Base-by-base conservation (phyloP, 1,140 invertebrate species). In the Platyscapa corneri region DNA sequence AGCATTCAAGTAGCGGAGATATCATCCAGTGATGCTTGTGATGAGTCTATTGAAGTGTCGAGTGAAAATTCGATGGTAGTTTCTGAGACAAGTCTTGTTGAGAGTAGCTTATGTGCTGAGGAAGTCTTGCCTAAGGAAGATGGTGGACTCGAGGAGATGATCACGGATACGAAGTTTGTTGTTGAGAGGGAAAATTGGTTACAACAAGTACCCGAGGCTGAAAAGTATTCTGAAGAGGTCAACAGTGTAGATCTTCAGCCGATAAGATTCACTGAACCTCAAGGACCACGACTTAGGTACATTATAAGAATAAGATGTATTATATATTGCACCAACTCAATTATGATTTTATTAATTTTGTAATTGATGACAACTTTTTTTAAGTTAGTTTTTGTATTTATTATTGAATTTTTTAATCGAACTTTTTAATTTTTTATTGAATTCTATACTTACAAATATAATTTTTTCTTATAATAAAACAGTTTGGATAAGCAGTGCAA, bases 1-100 rank as follows among this genome's bases (percentile, higher is more conserved):
- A 89, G 88, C 77, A 90, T 92, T 56, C 91, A 92, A 76, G 90
- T 93, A 2, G 89, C 89, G 0, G 92, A 93, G 77, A 88, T 92
- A 37, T 92, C 91, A 1, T 93, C 92, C 0, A 91, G 90, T 64
- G 89, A 91, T 23, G 88, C 87, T 72, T 65, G 83, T 7, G 89
- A 90, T 27, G 86, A 87, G 37, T 81, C 30, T 67, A n/a, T 32
- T n/a, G 74, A 82, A 6, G 74, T 79, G 27, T 7, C 46, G 1
- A 42, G 23, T 30, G 18, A 65, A 16, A 18, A 1, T 0, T 56
- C 42, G 12, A 34, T 76, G 14, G 16, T 60, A 18, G 78, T 74
- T 37, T 16, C 42, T 1, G 74, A 87, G 14, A n/a, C 27, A 64
- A 65, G 12, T 2, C 16, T 53, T 34, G 46, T 46, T 0, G 83